Conservation (phyloP, 2,113 vertebrate genomes). For the Leuciscus idus region DNA sequence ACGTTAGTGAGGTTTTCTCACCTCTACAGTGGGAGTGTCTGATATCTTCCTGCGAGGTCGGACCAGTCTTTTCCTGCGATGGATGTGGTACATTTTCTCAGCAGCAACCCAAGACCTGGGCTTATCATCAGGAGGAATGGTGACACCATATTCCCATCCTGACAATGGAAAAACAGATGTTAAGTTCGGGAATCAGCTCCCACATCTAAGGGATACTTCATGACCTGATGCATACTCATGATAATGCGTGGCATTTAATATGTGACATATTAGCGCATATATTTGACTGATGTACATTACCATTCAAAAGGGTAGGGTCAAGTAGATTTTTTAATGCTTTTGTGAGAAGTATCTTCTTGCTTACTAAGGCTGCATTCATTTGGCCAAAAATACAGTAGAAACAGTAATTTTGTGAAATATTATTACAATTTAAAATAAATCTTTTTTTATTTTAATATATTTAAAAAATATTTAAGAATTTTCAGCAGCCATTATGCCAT, state of each 20-base stretch:
- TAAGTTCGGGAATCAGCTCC: neutral
- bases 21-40: conserved; percentile 71
- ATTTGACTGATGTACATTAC: neutral
- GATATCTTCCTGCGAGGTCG: conserved; percentile 83
- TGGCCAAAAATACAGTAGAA: neutral
- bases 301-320: no score
- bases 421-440: neutral
- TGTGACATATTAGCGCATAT: neutral
- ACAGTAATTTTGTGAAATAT: neutral
- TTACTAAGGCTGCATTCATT: no score
- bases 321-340: no score
- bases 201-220: neutral
- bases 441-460: neutral
- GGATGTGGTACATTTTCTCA: conserved; percentile 97
- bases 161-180: neutral
- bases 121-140: conserved; percentile 90
- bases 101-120: conserved; percentile 93
- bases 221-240: neutral
- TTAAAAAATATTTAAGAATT: no score
- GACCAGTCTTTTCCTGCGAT: conserved; percentile 87
- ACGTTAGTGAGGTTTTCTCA: conserved; percentile 61
- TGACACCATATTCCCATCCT: conserved; percentile 98
- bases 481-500: no score
- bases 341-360: no score
- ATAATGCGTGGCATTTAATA: neutral